Base-by-base conservation (phyloP, 2,888 invertebrate species). In the Alloplasta piceator region DNA sequence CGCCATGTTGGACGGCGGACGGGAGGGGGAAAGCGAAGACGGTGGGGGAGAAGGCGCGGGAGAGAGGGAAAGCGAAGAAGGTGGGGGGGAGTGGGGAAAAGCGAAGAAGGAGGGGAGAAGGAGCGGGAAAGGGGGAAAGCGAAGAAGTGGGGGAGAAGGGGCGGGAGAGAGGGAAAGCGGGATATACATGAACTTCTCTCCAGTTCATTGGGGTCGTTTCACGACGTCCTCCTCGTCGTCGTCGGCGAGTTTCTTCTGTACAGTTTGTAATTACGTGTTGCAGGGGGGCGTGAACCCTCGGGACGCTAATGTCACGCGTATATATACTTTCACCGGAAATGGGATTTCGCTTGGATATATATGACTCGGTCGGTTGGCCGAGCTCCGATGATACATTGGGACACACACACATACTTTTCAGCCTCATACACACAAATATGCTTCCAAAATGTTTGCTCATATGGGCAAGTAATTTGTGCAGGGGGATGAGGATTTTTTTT, bases 281-380 rank as follows among this genome's bases (percentile, higher is more conserved):
- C 83, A 77, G 75, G 80, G 64, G 77, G 83, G 85, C 85, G 86
- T 86, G 83, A 84, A 80, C 82, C 77, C 78, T 75, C 73, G 66
- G 79, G 79, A 79, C 82, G 82, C 84, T 86, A 83, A 86, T 86
- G 85, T 85, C 84, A 84, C 82, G 83, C 83, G 83, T 82, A 81
- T 83, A 26, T 26, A 78, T 75, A 83, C 84, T 82, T 84, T 84
- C 76, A 82, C 83, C 84, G 85, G 84, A 86, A 85, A 86, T 87
- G 84, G 84, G 85, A 85, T 85, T 85, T 84, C 82, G 80, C 75
- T 79, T 43, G 68, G 70, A 73, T 79, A 80, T 73, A 66, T 71
- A 46, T 70, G 71, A 58, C 76, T 64, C 76, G 74, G 16, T 78
- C 56, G 70, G 63, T 78, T 38, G 60, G 60, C 50, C 60, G 52